Conservation (phyloP, 2,797 vertebrate species). For the Dipus sagitta region DNA sequence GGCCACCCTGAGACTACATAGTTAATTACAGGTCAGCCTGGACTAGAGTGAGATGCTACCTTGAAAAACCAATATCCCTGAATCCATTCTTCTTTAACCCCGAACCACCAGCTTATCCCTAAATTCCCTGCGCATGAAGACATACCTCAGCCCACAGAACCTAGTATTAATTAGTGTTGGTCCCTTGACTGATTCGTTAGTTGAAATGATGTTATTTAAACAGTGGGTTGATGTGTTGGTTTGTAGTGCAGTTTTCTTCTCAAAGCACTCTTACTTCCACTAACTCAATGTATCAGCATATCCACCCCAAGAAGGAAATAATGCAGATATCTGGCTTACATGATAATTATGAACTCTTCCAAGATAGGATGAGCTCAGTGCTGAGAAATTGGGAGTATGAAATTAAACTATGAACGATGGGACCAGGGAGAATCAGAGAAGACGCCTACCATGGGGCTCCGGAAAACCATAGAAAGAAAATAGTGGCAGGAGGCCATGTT, state of each 20-base stretch:
- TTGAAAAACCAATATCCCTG: not conserved
- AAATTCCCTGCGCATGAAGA: not conserved
- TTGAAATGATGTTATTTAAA: conserved; percentile 13
- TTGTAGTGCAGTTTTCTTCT: not conserved
- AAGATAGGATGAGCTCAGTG: not conserved
- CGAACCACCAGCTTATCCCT: not conserved
- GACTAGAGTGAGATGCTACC: no score
- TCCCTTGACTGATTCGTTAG: not conserved
- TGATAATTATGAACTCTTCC: not conserved
- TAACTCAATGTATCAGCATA: not conserved
- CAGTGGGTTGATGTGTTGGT: not conserved
- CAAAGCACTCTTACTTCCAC: not conserved
- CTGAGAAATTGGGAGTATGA: not conserved
- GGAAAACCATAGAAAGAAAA: not conserved
- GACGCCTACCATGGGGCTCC: not conserved
- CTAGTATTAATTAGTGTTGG: not conserved
- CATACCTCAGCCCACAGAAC: not conserved
- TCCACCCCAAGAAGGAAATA: not conserved
- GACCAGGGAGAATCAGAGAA: conserved; percentile 26
- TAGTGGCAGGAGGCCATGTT: not conserved
- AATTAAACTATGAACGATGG: not conserved
- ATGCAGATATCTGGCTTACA: not conserved
- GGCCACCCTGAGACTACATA: no score
- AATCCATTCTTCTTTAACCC: conserved; percentile 7
- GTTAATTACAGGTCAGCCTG: no score